Evolutionary conservation across 2,888 invertebrate genomes (phyloP).

Genomic region (Scaptomyza polygonia): DNA sequence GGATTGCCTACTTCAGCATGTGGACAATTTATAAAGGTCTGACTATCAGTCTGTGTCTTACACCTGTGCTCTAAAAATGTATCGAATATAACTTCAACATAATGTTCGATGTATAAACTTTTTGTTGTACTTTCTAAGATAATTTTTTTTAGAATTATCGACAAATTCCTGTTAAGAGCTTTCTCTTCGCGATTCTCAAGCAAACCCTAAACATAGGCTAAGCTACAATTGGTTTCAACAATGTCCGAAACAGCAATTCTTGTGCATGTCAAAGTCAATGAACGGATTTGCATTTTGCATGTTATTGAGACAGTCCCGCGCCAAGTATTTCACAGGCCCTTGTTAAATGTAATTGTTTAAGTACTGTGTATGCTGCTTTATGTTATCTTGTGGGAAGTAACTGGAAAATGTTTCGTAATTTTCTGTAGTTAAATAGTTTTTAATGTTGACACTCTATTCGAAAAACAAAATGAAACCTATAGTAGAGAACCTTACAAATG

Average conservation of each 20-base stretch:
- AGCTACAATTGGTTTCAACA: conserved; percentile 62
- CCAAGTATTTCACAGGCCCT: conserved; percentile 63
- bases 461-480: conserved; percentile 20
- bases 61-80: background rate
- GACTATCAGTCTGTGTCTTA: background rate
- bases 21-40: conserved; percentile 71
- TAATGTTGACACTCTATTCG: conserved; percentile 47
- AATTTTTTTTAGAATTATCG: background rate
- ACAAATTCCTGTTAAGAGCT: conserved; percentile 29
- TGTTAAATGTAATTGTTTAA: conserved; percentile 51
- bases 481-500: conserved; percentile 68
- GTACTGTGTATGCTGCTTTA: conserved; percentile 28
- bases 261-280: conserved; percentile 8
- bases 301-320: conserved; percentile 35
- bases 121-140: conserved; percentile 42
- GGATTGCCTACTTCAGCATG: conserved; percentile 76
- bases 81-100: background rate
- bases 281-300: conserved; percentile 19
- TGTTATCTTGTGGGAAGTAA: conserved; percentile 41
- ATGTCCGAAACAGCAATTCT: conserved; percentile 18
- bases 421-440: conserved; percentile 52
- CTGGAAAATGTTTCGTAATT: conserved; percentile 31
- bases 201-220: conserved; percentile 29
- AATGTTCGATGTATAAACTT: background rate
- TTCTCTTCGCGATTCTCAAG: conserved; percentile 50